Evolutionary conservation across 1,140 invertebrate genomes (phyloP).

Genomic region (Dendrolimus kikuchii): DNA sequence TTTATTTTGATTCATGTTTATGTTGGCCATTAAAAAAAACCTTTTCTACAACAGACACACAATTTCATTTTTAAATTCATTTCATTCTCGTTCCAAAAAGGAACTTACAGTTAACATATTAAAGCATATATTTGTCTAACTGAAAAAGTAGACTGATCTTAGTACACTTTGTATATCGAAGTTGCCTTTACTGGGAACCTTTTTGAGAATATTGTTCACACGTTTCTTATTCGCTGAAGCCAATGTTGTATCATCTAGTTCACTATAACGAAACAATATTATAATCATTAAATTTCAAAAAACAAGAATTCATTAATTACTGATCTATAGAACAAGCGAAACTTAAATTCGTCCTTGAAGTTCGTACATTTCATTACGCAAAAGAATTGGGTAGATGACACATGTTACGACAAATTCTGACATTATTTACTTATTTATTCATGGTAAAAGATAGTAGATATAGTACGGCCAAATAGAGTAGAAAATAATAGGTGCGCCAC

Average conservation of each 20-base stretch:
- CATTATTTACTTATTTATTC: too few relatives aligned
- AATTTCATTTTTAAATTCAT: too few relatives aligned
- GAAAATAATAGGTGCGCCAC: too few relatives aligned
- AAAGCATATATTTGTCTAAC: constrained; percentile 57
- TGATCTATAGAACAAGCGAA: neutral
- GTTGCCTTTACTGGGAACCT: constrained; percentile 80
- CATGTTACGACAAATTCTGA: too few relatives aligned
- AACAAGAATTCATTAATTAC: constrained; percentile 7
- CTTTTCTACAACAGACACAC: too few relatives aligned
- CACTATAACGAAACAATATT: constrained; percentile 31
- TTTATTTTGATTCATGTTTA: too few relatives aligned
- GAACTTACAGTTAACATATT: too few relatives aligned
- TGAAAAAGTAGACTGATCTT: constrained; percentile 88
- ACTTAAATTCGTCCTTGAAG: neutral
- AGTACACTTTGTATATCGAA: constrained; percentile 85
- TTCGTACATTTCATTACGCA: neutral
- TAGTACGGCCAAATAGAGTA: too few relatives aligned
- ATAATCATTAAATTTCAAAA: constrained; percentile 7
- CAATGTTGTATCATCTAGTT: constrained; percentile 66
- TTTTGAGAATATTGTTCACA: constrained; percentile 74
- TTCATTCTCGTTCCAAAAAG: too few relatives aligned
- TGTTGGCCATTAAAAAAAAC: too few relatives aligned
- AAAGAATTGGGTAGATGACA: too few relatives aligned
- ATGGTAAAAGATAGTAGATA: too few relatives aligned
- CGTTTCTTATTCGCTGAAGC: constrained; percentile 73